These are phyloP conservation scores for Delichon dasypus DNA, from an alignment of 2,797 vertebrate species.

Conservation along the genomic window DNA sequence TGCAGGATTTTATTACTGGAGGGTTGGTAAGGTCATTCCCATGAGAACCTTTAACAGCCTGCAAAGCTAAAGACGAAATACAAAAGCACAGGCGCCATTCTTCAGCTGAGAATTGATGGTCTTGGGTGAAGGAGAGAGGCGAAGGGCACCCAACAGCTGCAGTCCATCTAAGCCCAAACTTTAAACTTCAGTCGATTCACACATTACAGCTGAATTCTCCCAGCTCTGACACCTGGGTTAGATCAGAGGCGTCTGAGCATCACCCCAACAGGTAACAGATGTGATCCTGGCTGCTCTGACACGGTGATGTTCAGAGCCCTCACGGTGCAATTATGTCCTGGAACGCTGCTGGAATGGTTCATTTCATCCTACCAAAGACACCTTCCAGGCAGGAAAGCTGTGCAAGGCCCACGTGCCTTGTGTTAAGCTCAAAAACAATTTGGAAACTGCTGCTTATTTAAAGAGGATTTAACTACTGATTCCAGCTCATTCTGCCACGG, in stretches of 20 bases:
- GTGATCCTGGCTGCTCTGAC: not conserved
- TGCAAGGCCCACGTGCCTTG: not conserved
- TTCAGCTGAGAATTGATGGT: not conserved
- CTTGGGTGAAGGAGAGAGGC: not conserved
- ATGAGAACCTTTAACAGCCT: not conserved
- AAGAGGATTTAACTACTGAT: conserved; percentile 45
- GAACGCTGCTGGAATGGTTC: not conserved
- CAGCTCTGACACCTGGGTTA: not conserved
- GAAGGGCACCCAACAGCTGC: not conserved
- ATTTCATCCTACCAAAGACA: not conserved
- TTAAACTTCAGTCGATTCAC: not conserved
- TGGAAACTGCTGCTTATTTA: conserved; percentile 37
- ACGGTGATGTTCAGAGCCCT: not conserved
- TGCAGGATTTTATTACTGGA: not conserved
- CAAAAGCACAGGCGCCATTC: not conserved
- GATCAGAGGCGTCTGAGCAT: not conserved
- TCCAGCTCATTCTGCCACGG: conserved; percentile 32
- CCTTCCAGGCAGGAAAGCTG: not conserved
- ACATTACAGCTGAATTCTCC: not conserved
- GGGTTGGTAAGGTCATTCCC: not conserved
- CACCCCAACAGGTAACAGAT: not conserved
- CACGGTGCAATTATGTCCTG: not conserved
- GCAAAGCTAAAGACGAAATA: not conserved
- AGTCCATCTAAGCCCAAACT: not conserved
- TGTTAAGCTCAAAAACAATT: conserved; percentile 36